Evolutionary conservation across 2,888 invertebrate species (phyloP), one percentile per base, ranked within the genome.

Genomic region (Thereva nobilitata): DNA sequence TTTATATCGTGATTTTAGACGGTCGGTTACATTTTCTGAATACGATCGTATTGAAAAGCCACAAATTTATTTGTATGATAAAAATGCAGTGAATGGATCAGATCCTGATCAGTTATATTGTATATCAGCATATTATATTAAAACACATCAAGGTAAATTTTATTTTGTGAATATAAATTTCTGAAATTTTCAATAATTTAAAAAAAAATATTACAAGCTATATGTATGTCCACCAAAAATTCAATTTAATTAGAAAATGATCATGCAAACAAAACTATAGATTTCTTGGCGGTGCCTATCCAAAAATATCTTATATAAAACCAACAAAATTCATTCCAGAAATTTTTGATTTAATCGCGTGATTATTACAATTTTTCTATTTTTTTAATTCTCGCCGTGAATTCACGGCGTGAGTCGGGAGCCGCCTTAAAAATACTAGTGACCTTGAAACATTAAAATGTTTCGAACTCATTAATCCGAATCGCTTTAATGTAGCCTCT

Each of bases 71-170:
- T 78, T 76, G 73, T 75, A 77, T 73, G 81, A 81, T 75, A 75
- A 78, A 70, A 78, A 79, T 75, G 76, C 77, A 74, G 67, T 79
- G 75, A 76, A 76, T 75, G 76, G 73, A 74, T 75, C 73, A 71
- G 81, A 80, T 73, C 81, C 79, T 72, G 68, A 77, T 69, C 80
- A 82, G 72, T 72, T 80, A 71, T 82, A 80, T 74, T 82, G 80
- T 72, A 75, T 78, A 73, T 77, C 82, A 71, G 73, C 79, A 69
- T 82, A 76, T 76, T 80, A 75, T 74, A 77, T 82, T 73, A 76
- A 79, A 72, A 79, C 82, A 67, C 80, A 82, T 76, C 81, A 82
- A 82, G 82, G 82, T 82, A 82, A 76, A 68, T 44, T 59, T 45
- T 12, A 8, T 47, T 64, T 10, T 56, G 55, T 23, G 5, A 49